Evolutionary conservation across 1,140 invertebrate species (phyloP), one percentile per base, ranked within the genome.

Genomic region (Limonius californicus): DNA sequence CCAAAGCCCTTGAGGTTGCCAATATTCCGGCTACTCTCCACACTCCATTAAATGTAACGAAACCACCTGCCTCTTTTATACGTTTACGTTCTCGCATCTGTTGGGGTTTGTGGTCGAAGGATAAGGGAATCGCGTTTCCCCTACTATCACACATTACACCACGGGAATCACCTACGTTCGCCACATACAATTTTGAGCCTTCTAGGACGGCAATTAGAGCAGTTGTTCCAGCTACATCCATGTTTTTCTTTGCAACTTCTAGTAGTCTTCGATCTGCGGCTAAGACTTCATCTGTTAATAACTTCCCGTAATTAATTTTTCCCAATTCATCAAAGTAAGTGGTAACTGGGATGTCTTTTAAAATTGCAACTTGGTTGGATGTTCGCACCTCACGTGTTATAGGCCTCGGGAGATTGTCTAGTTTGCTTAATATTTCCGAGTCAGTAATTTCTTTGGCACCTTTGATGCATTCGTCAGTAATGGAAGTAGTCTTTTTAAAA

Each of bases 81-180:
- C 94, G 81, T 72, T 88, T 91, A 18, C 86, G 85, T 80, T 96
- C 94, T 70, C 93, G 80, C 72, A 91, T 85, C 87, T 92, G 72
- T 75, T 96, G 91, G 20, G 95, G 95, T 81, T 98, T 98, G 72
- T 98, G 95, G 77, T 98, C 95, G 78, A 95, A 95, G 11, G 95
- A 97, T 7, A 98, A 80, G 50, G 94, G 94, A 65, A 97, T 92
- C 3, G 89, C 89, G 76, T 90, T 90, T 12, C 94, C 94, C 74
- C 89, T 87, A 39, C 83, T 84, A 79, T 97, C 93, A 79, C 92
- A 96, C 86, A 97, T 92, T 0, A 98, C 94, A 32, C 93, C 95
- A 68, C 95, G 81, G 0, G 95, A 97, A 77, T 98, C 95, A 7
- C 95, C 95, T 20, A 98, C 94, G 85, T 98, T 98, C 6, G 94